Evolutionary conservation across 2,797 vertebrate genomes (phyloP), one percentile per base, ranked within the genome.

Genomic region (Phataginus tricuspis): DNA sequence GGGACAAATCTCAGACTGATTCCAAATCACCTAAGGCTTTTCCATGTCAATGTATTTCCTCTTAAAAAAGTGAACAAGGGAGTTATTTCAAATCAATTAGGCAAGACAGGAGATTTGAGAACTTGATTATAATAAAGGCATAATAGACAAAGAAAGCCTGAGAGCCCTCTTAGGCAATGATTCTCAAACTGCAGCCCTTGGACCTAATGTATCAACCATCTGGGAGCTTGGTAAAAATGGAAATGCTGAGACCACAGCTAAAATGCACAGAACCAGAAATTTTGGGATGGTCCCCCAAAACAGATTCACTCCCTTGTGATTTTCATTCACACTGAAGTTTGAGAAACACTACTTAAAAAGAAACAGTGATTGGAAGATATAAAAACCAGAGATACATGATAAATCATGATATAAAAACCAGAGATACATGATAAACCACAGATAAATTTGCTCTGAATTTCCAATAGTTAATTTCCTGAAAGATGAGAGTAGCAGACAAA

Each of bases 391-490:
- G 25, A 57, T 57, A 53, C 15, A 12, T 25, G 57, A 49, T n/a
- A n/a, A n/a, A n/a, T n/a, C n/a, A n/a, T n/a, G 18, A 69, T 42
- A 77, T 59, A 34, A 64, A 89, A 66, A 72, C 29, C n/a, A 49
- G 5, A 92, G 25, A 57, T 57, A 53, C 15, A 12, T 25, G 57
- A 49, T n/a, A n/a, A n/a, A n/a, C n/a, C n/a, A n/a, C n/a, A n/a
- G n/a, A 45, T 53, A 91, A 77, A 19, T 55, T 85, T 68, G 57
- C 53, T 66, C 83, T 57, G 68, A 71, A 95, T 95, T 78, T 91
- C 27, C 34, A 79, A 68, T 25, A 49, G 31, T 84, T 87, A 92
- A 49, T 53, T 91, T 94, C 80, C 78, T 93, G 2, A 90, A 86
- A 77, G 64, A 71, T 45, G 18, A 7, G 74, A 25, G 27, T 69